Percentiles rank a stretch among this genome's conserved stretches.
phyloP scores from a whole-genome alignment of 2,797 vertebrate species.

The Tympanoctomys barrerae region DNA sequence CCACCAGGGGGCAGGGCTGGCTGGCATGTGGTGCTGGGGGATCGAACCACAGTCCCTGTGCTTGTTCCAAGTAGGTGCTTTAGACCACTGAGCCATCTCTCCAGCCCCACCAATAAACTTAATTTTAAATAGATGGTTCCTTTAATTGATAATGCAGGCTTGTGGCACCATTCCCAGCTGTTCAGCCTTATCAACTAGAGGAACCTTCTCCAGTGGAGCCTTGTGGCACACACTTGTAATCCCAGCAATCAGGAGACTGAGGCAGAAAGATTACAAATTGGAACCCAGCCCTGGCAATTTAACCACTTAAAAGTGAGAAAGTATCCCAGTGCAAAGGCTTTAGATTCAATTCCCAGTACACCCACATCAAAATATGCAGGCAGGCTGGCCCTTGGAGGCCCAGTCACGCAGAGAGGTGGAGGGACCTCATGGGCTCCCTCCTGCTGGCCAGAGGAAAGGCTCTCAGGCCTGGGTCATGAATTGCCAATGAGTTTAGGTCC shows the following conservation, averaged over 20 bases:
- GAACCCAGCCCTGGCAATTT: neutral
- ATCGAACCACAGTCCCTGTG: no score
- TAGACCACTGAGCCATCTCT: no score
- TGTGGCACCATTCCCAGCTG: neutral
- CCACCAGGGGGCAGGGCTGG: no score
- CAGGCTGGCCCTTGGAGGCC: no score
- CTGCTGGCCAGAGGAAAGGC: no score
- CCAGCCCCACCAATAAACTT: neutral
- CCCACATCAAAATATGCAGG: neutral
- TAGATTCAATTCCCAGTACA: neutral
- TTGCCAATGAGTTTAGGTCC: neutral
- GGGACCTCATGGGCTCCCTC: rapidly evolving
- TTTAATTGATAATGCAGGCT: neutral
- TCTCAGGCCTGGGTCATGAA: neutral
- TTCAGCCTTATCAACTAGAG: neutral
- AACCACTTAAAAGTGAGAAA: neutral
- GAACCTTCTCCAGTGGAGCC: neutral
- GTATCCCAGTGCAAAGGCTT: neutral
- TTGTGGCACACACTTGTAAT: neutral
- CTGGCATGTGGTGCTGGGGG: no score
- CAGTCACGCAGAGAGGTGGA: neutral
- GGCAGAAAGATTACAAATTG: neutral
- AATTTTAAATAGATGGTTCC: neutral
- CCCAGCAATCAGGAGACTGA: neutral
- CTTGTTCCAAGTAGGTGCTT: no score